Conservation (phyloP, 2,113 vertebrate species). For the Sceloporus tristichus region DNA sequence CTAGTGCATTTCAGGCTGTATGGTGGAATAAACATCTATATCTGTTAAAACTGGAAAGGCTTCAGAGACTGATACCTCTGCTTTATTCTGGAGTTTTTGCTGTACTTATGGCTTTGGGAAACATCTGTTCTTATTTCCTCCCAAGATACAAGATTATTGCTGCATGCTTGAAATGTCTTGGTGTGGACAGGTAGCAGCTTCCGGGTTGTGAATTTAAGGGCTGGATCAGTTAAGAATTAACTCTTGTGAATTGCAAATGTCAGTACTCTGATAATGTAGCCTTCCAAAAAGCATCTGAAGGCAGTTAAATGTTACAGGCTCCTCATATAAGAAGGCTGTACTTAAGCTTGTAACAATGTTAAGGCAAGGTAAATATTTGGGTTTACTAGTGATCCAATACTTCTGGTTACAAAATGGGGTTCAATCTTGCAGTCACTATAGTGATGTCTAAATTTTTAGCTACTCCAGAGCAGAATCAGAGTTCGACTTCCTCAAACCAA, state of each 20-base stretch:
- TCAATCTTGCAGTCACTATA: not conserved
- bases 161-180: not conserved
- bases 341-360: no score
- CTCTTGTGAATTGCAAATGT: not conserved
- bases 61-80: not conserved
- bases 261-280: no score
- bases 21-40: not conserved
- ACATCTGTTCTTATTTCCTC: not conserved
- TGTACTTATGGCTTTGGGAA: not conserved
- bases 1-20: not conserved
- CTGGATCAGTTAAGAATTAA: not conserved
- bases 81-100: not conserved
- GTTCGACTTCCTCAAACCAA: not conserved
- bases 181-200: not conserved
- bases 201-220: not conserved
- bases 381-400: no score
- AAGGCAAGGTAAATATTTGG: no score
- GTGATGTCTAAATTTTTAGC: not conserved
- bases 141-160: no score
- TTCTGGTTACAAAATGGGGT: not conserved
- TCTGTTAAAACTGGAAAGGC: no score
- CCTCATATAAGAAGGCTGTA: no score
- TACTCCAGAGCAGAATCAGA: not conserved
- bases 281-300: no score
- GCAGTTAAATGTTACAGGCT: no score